Conservation (phyloP, 2,113 vertebrate genomes). For the Limanda limanda region DNA sequence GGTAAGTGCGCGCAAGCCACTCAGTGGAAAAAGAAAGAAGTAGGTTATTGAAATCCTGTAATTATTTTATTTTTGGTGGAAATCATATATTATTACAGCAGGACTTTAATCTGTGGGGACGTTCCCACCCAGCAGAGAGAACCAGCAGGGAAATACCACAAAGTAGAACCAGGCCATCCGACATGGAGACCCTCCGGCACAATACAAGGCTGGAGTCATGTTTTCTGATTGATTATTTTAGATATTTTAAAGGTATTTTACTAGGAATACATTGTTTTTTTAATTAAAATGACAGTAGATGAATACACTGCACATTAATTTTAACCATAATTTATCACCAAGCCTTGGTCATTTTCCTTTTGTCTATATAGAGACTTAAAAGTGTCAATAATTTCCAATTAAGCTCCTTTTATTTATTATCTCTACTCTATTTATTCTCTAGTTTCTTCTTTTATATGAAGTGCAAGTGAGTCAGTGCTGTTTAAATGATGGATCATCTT, state of each 20-base stretch:
- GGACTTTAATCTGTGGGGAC: slow-evolving; percentile 39
- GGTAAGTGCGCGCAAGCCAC: slow-evolving; percentile 68
- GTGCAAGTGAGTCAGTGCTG: background rate
- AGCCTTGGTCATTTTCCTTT: background rate
- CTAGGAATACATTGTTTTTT: no score
- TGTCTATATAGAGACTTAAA: background rate
- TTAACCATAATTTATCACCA: background rate
- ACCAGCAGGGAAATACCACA: slow-evolving; percentile 29
- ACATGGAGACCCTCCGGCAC: background rate
- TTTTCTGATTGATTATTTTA: background rate
- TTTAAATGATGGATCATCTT: background rate
- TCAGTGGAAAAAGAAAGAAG: slow-evolving; percentile 21
- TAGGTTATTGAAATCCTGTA: slow-evolving; percentile 54
- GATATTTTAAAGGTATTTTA: background rate
- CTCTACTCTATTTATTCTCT: background rate
- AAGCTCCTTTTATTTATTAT: background rate
- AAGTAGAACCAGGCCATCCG: slow-evolving; percentile 23
- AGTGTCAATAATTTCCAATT: background rate
- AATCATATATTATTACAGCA: slow-evolving; percentile 49
- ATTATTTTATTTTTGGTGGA: slow-evolving; percentile 52
- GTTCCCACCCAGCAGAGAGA: slow-evolving; percentile 45
- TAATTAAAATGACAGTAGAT: background rate
- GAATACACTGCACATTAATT: background rate
- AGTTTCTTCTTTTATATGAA: background rate
- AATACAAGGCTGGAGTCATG: background rate